Conservation (phyloP, 2,888 invertebrate species). For the Cryptocheilus praepositus region DNA sequence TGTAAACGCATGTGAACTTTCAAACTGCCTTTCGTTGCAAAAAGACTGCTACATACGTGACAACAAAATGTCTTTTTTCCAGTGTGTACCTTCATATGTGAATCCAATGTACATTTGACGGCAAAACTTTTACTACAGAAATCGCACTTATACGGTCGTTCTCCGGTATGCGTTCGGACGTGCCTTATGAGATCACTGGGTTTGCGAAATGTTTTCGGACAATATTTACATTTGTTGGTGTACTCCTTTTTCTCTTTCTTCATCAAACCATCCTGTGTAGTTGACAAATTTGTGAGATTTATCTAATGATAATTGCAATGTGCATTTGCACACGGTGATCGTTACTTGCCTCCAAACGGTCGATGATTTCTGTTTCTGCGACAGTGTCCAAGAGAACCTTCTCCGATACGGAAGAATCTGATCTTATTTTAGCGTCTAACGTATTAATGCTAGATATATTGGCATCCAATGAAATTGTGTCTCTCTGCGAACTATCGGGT, state of each 20-base stretch:
- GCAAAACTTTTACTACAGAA: constrained; percentile 79
- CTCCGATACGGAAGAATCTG: constrained; percentile 61
- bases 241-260: constrained; percentile 67
- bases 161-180: constrained; percentile 82
- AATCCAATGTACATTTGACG: constrained; percentile 81
- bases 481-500: constrained; percentile 57
- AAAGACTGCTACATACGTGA: constrained; percentile 79
- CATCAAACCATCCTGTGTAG: constrained; percentile 22
- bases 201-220: constrained; percentile 82
- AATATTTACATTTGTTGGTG: constrained; percentile 77
- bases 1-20: constrained; percentile 83
- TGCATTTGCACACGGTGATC: not conserved
- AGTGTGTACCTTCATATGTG: constrained; percentile 79
- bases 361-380: constrained; percentile 63
- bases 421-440: constrained; percentile 29
- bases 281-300: not conserved
- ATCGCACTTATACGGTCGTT: constrained; percentile 80
- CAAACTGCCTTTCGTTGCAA: constrained; percentile 81
- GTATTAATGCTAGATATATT: constrained; percentile 3
- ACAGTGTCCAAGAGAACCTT: constrained; percentile 68
- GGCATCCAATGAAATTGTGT: constrained; percentile 52
- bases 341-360: constrained; percentile 51
- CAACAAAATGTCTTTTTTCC: constrained; percentile 79
- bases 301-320: no score
- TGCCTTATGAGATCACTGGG: constrained; percentile 82